Evolutionary conservation across 2,888 invertebrate species (phyloP), one percentile per base, ranked within the genome.

Genomic region (Dorcus parallelipipedus): DNA sequence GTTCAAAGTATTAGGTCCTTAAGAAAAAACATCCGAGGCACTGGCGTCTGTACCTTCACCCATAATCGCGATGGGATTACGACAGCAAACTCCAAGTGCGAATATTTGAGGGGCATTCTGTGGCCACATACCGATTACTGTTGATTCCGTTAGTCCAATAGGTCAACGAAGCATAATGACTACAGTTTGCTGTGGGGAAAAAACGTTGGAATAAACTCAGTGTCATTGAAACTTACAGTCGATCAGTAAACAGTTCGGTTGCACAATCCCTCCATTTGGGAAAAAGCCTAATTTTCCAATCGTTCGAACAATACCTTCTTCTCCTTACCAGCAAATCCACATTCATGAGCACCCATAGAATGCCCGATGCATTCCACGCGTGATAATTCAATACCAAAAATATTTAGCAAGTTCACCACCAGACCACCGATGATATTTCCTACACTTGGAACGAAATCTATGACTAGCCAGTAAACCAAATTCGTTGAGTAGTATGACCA

Each of bases 281-380:
- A 86, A 89, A 71, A 87, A 89, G 72, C 89, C 89, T 0, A 78
- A 85, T 69, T 87, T 83, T 0, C 89, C 89, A 20, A 86, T 79
- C 9, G 86, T 80, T 39, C 71, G 66, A n/a, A 70, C 65, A 65
- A 84, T 84, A 0, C 89, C 88, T 39, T 83, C 78, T 14, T 83
- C 76, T 0, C 87, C 88, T 54, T 60, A 54, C 57, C 63, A 42
- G 51, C 51, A 14, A 52, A 59, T 54, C 49, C 51, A 14, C 49
- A 26, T 38, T 49, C 43, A 41, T 58, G 58, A 23, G 58, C 53
- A 6, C 58, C 58, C 3, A 58, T 20, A 8, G 58, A 58, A 20
- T 54, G 58, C n/a, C 58, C 54, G 38, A 58, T 54, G 9, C 49
- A 3, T 39, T 58, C 54, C 10, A 58, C 38, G 7, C 43, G 5